phyloP scores from a whole-genome alignment of 1,140 invertebrate species.

The Conus betulinus region DNA sequence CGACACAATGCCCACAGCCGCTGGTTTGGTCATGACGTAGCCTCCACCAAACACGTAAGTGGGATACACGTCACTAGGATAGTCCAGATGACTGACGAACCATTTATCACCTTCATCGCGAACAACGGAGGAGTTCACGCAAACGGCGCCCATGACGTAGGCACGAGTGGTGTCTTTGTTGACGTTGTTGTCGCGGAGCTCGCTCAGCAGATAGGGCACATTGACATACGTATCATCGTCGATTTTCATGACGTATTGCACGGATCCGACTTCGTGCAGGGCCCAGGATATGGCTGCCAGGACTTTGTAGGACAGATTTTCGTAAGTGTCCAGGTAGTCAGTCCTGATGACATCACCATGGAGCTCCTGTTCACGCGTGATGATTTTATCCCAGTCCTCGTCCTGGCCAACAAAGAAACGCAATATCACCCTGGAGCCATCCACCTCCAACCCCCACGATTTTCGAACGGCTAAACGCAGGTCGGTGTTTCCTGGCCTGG shows the following conservation, averaged over 20 bases:
- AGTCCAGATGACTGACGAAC: constrained; percentile 58
- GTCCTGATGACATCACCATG: constrained; percentile 88
- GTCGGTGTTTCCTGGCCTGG: constrained; percentile 34
- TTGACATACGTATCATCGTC: constrained; percentile 80
- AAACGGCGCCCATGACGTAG: constrained; percentile 47
- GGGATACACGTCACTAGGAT: constrained; percentile 62
- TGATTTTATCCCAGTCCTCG: constrained; percentile 47
- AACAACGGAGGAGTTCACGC: constrained; percentile 52
- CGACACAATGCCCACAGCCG: constrained; percentile 51
- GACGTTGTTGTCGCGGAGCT: constrained; percentile 41
- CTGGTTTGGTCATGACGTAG: constrained; percentile 64
- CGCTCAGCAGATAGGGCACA: constrained; percentile 55
- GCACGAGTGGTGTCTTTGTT: constrained; percentile 31
- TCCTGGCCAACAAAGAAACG: constrained; percentile 43
- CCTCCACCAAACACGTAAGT: constrained; percentile 65
- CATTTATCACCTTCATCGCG: constrained; percentile 59
- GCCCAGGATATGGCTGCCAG: constrained; percentile 89
- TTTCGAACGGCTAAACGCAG: constrained; percentile 45
- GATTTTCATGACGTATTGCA: constrained; percentile 77
- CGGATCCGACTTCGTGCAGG: constrained; percentile 80
- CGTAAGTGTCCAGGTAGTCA: constrained; percentile 86
- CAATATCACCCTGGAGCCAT: neutral
- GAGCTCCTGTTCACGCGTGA: constrained; percentile 80
- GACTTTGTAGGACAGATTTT: constrained; percentile 91
- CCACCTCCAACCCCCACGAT: constrained; percentile 47